Evolutionary conservation across 2,888 invertebrate genomes (phyloP).

Genomic region (Oithona nana): DNA sequence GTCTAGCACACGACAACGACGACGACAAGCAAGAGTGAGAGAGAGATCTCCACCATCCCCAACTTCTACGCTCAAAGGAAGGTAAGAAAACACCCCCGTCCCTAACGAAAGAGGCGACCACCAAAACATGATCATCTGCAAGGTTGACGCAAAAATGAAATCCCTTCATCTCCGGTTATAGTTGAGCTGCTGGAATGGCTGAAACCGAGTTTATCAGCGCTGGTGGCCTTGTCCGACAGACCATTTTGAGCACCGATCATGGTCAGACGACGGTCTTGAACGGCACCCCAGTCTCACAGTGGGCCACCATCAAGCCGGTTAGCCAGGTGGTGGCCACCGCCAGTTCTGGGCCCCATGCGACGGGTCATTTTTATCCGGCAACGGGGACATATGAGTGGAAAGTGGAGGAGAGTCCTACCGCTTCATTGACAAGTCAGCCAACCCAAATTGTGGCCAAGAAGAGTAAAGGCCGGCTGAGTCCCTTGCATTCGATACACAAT

Average conservation of each 20-base stretch:
- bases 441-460: neutral
- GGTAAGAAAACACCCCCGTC: neutral
- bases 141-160: too few species aligned
- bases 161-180: too few species aligned
- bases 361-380: neutral
- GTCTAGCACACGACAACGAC: too few species aligned
- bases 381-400: neutral
- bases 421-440: neutral
- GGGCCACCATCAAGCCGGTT: neutral
- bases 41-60: neutral
- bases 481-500: too few species aligned
- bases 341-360: too few species aligned
- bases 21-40: neutral
- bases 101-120: too few species aligned
- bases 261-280: neutral
- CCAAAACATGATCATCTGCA: too few species aligned
- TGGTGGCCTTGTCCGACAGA: neutral
- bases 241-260: neutral
- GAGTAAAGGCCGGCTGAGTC: neutral
- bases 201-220: neutral
- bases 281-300: neutral
- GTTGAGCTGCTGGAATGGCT: neutral
- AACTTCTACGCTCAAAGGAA: neutral
- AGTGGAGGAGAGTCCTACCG: neutral
- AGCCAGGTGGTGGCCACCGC: neutral